These are phyloP conservation scores for Platypus cylindrus DNA, from an alignment of 2,888 invertebrate species.

Conservation along the genomic window DNA sequence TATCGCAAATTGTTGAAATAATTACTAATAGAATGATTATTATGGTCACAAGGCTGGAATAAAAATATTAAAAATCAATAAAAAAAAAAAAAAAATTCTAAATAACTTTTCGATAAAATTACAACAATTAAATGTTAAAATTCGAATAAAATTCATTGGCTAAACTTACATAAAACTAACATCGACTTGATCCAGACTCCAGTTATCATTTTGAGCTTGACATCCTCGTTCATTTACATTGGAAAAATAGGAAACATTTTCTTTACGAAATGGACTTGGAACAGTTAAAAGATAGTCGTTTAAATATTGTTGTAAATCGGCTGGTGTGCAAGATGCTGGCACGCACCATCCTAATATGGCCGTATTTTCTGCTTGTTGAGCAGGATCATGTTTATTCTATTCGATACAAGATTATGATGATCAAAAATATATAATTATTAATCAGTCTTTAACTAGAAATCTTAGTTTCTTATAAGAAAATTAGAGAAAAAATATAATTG, in stretches of 20 bases:
- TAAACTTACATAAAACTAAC: conserved; percentile 21
- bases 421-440: no score
- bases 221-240: conserved; percentile 18
- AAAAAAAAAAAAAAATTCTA: not conserved
- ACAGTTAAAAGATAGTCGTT: conserved; percentile 18
- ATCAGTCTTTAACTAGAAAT: no score
- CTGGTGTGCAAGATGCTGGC: conserved; percentile 24
- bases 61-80: not conserved
- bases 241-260: conserved; percentile 21
- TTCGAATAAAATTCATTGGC: not conserved
- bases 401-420: no score
- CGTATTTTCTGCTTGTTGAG: conserved; percentile 23
- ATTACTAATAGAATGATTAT: conserved; percentile 18
- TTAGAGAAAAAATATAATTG: no score
- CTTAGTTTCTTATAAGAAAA: no score
- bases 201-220: conserved; percentile 18
- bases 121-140: not conserved
- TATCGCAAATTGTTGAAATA: conserved; percentile 18
- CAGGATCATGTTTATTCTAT: conserved; percentile 23
- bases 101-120: no score
- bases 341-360: conserved; percentile 25
- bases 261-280: conserved; percentile 25
- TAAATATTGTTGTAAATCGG: conserved; percentile 20
- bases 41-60: conserved; percentile 13
- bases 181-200: conserved; percentile 20